phyloP scores from a whole-genome alignment of 1,140 invertebrate species.

The Cephus cinctus region DNA sequence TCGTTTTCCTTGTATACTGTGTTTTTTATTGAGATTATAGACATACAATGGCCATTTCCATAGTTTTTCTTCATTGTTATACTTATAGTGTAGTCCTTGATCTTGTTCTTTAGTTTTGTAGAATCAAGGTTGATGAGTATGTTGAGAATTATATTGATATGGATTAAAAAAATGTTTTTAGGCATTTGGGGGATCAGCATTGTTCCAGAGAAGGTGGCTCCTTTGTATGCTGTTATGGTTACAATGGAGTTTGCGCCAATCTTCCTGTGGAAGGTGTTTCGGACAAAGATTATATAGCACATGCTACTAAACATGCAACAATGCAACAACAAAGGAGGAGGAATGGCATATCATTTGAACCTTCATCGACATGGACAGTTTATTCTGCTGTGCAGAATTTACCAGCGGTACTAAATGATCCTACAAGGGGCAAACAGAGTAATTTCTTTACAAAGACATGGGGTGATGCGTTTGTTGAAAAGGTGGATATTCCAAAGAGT shows the following conservation, averaged over 20 bases:
- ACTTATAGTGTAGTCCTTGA: not conserved
- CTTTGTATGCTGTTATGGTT: conserved; percentile 85
- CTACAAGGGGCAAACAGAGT: conserved; percentile 82
- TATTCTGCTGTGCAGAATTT: conserved; percentile 90
- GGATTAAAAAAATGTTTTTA: conserved; percentile 42
- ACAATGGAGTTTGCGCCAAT: conserved; percentile 82
- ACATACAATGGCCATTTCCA: not conserved
- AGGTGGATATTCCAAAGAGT: conserved; percentile 71
- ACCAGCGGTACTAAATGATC: conserved; percentile 95
- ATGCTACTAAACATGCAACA: conserved; percentile 79
- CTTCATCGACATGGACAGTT: conserved; percentile 68
- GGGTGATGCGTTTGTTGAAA: conserved; percentile 93
- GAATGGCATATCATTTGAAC: conserved; percentile 45
- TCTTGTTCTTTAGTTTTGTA: not conserved
- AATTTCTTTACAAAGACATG: conserved; percentile 98
- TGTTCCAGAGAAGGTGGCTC: conserved; percentile 87
- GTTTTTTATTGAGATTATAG: too few species aligned
- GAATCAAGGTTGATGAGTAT: not conserved
- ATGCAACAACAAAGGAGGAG: conserved; percentile 57
- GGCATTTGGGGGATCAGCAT: conserved; percentile 79
- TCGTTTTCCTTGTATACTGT: too few species aligned
- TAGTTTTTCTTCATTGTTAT: not conserved
- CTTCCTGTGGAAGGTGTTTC: conserved; percentile 86
- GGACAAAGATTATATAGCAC: conserved; percentile 85
- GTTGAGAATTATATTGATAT: conserved; percentile 6